Percentiles rank a stretch among this genome's conserved stretches.
Evolutionary conservation across 64 coral and sea anemone species (phyloP).

Genomic region (Actinia tenebrosa): DNA sequence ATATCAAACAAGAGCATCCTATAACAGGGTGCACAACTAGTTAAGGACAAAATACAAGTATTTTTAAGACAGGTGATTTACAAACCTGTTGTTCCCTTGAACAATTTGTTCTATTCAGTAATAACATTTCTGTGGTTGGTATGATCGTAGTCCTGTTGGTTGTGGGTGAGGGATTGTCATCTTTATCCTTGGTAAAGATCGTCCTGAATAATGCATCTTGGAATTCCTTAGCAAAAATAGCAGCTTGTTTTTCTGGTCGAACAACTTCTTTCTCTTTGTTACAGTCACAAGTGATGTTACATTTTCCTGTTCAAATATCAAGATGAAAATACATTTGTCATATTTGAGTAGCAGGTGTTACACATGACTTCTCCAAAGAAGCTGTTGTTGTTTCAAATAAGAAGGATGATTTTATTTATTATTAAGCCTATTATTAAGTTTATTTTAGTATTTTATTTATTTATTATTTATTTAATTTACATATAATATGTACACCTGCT

Average conservation of each 20-base stretch:
- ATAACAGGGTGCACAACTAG: not conserved
- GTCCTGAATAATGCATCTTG: conserved; percentile 68
- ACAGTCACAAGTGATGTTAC: conserved; percentile 86
- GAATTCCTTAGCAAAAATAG: conserved; percentile 94
- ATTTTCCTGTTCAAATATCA: conserved; percentile 47
- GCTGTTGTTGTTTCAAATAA: too few species aligned
- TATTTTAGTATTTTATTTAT: too few species aligned
- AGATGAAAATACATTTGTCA: not conserved
- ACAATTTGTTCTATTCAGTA: conserved; percentile 32
- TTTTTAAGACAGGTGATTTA: not conserved
- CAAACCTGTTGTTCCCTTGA: conserved; percentile 23
- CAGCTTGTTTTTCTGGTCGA: conserved; percentile 74
- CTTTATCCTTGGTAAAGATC: conserved; percentile 48
- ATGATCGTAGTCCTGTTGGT: not conserved
- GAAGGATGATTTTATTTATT: too few species aligned
- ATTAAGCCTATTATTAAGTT: too few species aligned
- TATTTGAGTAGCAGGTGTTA: too few species aligned
- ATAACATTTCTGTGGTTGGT: not conserved
- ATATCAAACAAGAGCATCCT: too few species aligned
- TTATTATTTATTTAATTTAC: too few species aligned
- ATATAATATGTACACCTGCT: too few species aligned
- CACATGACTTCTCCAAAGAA: too few species aligned
- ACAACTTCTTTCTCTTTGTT: conserved; percentile 46
- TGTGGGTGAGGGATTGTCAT: conserved; percentile 35
- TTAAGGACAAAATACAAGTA: too few species aligned